A percentile compares a stretch with the other conserved stretches of the same genome.
Evolutionary conservation across 2,113 vertebrate genomes (phyloP).

Genomic region (Scortum barcoo): DNA sequence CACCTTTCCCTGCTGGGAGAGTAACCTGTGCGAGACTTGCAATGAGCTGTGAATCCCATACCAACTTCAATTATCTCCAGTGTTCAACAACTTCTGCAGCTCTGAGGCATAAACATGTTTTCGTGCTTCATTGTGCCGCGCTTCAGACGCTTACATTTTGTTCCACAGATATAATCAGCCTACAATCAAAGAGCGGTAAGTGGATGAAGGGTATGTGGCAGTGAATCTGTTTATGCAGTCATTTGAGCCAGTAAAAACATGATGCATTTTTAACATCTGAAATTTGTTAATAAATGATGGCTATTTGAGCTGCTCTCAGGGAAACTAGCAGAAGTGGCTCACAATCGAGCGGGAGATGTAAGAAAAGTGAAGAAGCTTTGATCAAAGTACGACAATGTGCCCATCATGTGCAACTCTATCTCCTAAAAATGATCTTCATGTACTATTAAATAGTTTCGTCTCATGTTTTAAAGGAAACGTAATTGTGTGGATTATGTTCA

Average conservation of each 20-base stretch:
- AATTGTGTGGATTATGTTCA: background rate
- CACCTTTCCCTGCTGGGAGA: conserved; percentile 69
- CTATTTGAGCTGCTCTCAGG: conserved; percentile 7
- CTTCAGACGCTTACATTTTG: conserved; percentile 14
- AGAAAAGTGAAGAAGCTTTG: too few relatives aligned
- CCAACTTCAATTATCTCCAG: conserved; percentile 67
- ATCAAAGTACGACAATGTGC: too few relatives aligned
- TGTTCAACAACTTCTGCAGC: conserved; percentile 55
- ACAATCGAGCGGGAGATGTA: background rate
- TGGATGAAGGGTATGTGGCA: conserved; percentile 14
- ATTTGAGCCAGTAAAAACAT: conserved; percentile 19
- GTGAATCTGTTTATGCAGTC: conserved; percentile 11
- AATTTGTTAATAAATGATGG: conserved; percentile 3
- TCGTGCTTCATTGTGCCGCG: conserved; percentile 39
- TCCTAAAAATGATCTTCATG: background rate
- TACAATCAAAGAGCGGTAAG: conserved; percentile 11
- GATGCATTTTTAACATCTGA: conserved; percentile 4
- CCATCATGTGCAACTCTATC: background rate
- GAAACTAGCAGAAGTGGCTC: background rate
- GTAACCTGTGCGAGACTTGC: conserved; percentile 64
- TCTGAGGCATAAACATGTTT: conserved; percentile 61
- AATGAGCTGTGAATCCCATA: conserved; percentile 77
- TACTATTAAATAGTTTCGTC: background rate
- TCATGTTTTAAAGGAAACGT: background rate
- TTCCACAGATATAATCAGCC: conserved; percentile 19